Base-by-base conservation (phyloP, 35 echinoderm and acorn worm species). In the Heliocidaris erythrogramma region DNA sequence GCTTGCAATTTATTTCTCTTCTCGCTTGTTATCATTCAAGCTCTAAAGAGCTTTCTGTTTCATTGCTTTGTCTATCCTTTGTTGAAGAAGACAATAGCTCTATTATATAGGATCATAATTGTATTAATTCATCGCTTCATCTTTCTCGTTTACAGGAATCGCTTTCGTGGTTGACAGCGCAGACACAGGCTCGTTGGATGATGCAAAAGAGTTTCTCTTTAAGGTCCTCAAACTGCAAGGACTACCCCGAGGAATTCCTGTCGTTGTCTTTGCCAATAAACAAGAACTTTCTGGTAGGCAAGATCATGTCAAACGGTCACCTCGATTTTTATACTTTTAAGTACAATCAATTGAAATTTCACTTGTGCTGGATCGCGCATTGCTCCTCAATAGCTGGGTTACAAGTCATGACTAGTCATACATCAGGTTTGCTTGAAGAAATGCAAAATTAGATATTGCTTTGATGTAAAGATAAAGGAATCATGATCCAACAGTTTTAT, bases 181-280 rank as follows among this genome's bases (percentile, higher is more conserved):
- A 47, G 91, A 92, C 49, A 16, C 47, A 27, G 47, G 31, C 29
- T 52, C 48, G 2, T 11, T 92, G 48, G 49, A 6, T 5, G 49
- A 92, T 52, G 91, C 91, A 14, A 32, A 48, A 92, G 91, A 92
- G 27, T 92, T 92, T 59, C 91, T 92, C 30, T 92, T 59, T 29
- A 92, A 92, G 30, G 48, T 92, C 91, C n/a, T 92, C 47, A 49
- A 92, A 30, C 47, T 59, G 11, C 91, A 49, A 30, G 91, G 91
- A n/a, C 13, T 92, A 14, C 91, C 91, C 8, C 14, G 91, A 50
- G 49, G 48, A 30, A 30, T 92, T 52, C 91, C 91, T 27, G 27
- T 92, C 91, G 91, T 92, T 24, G 91, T 92, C n/a, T 92, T 92
- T 59, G 91, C 91, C n/a, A 92, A 92, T 48, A 92, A 92, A 30